Evolutionary conservation across 2,888 invertebrate genomes (phyloP), one percentile per base, ranked within the genome.

Genomic region (Meteorus cinctellus): DNA sequence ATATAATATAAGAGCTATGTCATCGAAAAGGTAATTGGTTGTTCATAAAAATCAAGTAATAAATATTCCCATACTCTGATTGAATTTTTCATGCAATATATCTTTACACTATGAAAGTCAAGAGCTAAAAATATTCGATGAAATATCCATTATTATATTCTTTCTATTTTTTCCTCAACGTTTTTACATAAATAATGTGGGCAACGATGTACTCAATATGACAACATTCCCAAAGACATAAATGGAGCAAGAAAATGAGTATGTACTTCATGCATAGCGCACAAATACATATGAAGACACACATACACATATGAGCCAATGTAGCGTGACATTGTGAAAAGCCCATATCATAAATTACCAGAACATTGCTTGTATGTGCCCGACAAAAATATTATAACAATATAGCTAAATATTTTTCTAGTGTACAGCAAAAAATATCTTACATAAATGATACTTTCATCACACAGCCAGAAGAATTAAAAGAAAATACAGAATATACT

Each of bases 261-360:
- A 19, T 55, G 19, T n/a, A 48, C n/a, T n/a, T 48, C 59, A 27
- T 27, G 3, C 24, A 60, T 27, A 29, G 41, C 8, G 41, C 41
- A 12, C 41, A 41, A 41, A 60, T 27, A 31, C n/a, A 16, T 29
- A 14, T 3, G 10, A 29, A 29, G 2, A 62, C 27, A 14, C 29
- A 62, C 27, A 29, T 29, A 16, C 8, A 14, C 6, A n/a, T 63
- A n/a, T 62, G 29, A 14, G 31, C 31, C 63, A 31, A 63, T 63
- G 63, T 63, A 6, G 63, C 31, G 63, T 63, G 12, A 63, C 34
- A 34, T 63, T 31, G 31, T 63, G 63, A 12, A 63, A 31, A 63
- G 63, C 63, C 31, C 31, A 31, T 34, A 63, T 63, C 55, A 63
- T 31, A 63, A 34, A 63, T 63, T 29, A 31, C n/a, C 16, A 63